phyloP scores from a whole-genome alignment of 2,888 invertebrate genomes.

The Drosophila histrio region DNA sequence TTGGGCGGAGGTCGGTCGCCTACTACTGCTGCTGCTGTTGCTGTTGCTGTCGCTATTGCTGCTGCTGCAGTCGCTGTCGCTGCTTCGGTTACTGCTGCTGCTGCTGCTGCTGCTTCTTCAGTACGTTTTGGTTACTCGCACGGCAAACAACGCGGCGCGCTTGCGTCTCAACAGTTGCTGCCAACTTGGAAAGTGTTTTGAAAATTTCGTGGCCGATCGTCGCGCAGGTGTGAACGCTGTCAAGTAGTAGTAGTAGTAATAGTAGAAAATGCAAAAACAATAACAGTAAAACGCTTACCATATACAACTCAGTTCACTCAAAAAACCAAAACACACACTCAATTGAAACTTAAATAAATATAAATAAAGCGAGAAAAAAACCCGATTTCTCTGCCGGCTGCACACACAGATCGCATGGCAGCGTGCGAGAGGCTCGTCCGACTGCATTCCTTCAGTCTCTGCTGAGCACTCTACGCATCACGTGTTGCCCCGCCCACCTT shows the following conservation, averaged over 20 bases:
- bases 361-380: slow-evolving; percentile 39
- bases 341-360: slow-evolving; percentile 5
- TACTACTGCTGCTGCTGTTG: slow-evolving; percentile 12
- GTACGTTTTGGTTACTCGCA: slow-evolving; percentile 70
- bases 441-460: slow-evolving; percentile 63
- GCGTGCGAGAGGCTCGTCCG: slow-evolving; percentile 66
- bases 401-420: slow-evolving; percentile 17
- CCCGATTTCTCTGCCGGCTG: slow-evolving; percentile 49
- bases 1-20: slow-evolving; percentile 7
- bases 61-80: slow-evolving; percentile 28
- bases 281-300: background rate
- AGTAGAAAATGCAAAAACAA: slow-evolving; percentile 15
- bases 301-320: background rate
- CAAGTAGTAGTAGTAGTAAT: no score
- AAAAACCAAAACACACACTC: background rate
- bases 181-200: slow-evolving; percentile 38
- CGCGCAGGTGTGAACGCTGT: slow-evolving; percentile 48
- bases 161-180: slow-evolving; percentile 38
- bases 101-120: slow-evolving; percentile 46
- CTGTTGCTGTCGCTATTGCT: slow-evolving; percentile 22
- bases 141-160: slow-evolving; percentile 66
- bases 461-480: slow-evolving; percentile 44
- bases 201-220: slow-evolving; percentile 40
- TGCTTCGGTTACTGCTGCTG: slow-evolving; percentile 20
- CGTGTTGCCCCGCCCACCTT: slow-evolving; percentile 35